Percentiles rank a stretch among this genome's conserved stretches.
phyloP scores from a whole-genome alignment of 64 coral and sea anemone species.

The Actinia equina region DNA sequence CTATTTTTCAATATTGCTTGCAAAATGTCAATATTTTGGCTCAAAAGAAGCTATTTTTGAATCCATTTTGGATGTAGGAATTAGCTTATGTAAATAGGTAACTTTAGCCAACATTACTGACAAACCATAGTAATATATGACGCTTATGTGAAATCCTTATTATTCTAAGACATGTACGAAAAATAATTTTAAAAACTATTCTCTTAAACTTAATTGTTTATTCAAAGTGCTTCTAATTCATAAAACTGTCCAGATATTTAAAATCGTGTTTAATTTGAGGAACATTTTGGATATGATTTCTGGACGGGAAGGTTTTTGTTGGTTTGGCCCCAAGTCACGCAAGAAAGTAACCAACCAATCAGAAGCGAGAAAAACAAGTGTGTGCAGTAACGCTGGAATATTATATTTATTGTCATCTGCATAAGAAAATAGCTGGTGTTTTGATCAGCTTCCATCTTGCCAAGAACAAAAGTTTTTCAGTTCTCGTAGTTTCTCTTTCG shows the following conservation, averaged over 20 bases:
- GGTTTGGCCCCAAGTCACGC: not conserved
- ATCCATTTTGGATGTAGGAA: not conserved
- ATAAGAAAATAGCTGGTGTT: not conserved
- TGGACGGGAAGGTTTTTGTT: not conserved
- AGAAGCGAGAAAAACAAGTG: not conserved
- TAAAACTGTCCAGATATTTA: not conserved
- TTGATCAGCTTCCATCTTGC: not conserved
- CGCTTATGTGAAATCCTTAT: not conserved
- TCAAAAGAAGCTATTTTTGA: no score
- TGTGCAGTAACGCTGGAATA: not conserved
- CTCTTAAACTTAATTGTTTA: not conserved
- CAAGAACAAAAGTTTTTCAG: not conserved
- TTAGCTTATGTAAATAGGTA: constrained; percentile 1
- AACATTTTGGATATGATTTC: not conserved
- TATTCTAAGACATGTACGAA: not conserved
- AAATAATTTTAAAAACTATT: not conserved
- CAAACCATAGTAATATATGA: not conserved
- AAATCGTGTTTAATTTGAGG: not conserved
- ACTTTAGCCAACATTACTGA: not conserved
- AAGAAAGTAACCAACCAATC: not conserved
- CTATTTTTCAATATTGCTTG: not conserved
- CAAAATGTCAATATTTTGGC: no score
- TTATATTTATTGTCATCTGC: not conserved
- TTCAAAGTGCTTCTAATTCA: not conserved
- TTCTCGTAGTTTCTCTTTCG: not conserved